Evolutionary conservation across 2,113 vertebrate genomes (phyloP), one percentile per base, ranked within the genome.

Genomic region (Theropithecus gelada): DNA sequence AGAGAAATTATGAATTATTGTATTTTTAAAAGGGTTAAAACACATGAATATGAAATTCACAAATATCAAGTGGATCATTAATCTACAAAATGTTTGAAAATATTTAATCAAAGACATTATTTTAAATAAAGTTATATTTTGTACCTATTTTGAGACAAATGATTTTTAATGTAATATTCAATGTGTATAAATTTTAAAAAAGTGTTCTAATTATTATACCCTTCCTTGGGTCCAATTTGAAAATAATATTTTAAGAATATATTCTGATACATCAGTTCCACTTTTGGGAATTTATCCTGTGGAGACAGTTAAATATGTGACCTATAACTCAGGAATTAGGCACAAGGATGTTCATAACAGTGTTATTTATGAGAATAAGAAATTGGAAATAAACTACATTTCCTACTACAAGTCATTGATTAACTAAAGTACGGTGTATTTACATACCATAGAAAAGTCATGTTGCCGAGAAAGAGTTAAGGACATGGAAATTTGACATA

Each of bases 361-460:
- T 88, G 38, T 94, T 97, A 79, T 73, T 95, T 97, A 96, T 75
- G 64, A 95, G 55, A 75, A 75, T 70, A 64, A 92, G 64, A 96
- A 48, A 52, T 76, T 89, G 25, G 83, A 81, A 93, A 50, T 93
- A 89, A 81, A 22, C 55, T 78, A 61, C 72, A 68, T 89, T 83
- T 93, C 18, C 89, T 73, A 30, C 22, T 79, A 40, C 5, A 75
- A n/a, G 32, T 25, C 75, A n/a, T 88, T 75, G 20, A 3, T 66
- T 94, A 91, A 57, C 10, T 55, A 85, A 85, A 38, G 72, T 85
- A 43, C 16, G 2, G 7, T 55, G 82, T 43, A 80, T 52, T 92
- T 95, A 86, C 82, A 50, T 2, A 76, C 13, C 38, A 43, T 35
- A 82, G 89, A 59, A 59, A 89, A 83, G 68, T 64, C 22, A 70